Conservation (phyloP, 2,113 vertebrate genomes). For the Chaetodon auriga region DNA sequence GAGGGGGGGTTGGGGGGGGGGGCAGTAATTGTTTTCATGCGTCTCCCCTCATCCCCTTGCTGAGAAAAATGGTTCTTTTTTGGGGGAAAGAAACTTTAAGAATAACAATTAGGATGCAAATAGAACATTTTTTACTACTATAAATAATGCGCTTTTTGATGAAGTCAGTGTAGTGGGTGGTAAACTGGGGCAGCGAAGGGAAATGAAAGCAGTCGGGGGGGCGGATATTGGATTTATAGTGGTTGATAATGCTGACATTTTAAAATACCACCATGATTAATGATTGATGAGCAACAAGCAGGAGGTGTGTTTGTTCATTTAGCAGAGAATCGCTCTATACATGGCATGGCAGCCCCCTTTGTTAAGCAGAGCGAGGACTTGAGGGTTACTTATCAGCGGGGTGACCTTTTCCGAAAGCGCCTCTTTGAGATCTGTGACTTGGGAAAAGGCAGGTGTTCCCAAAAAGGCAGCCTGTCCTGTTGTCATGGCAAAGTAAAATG, state of each 20-base stretch:
- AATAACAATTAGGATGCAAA: constrained; percentile 22
- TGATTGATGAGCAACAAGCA: constrained; percentile 76
- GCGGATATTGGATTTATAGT: constrained; percentile 57
- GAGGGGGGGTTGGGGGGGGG: constrained; percentile 15
- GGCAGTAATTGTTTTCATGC: constrained; percentile 48
- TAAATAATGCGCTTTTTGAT: constrained; percentile 36
- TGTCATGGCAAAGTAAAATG: neutral
- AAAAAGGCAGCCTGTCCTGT: neutral
- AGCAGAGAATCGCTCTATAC: neutral
- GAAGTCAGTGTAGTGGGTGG: constrained; percentile 38
- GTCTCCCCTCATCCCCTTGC: constrained; percentile 15
- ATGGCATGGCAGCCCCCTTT: neutral
- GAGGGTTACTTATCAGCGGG: constrained; percentile 9
- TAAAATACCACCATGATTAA: constrained; percentile 70
- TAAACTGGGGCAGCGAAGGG: constrained; percentile 51
- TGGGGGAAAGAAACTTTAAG: constrained; percentile 22
- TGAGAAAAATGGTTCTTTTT: constrained; percentile 35
- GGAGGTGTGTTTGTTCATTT: constrained; percentile 65
- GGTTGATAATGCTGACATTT: constrained; percentile 74
- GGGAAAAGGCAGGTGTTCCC: neutral
- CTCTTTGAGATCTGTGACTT: constrained; percentile 15
- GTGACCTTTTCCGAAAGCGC: constrained; percentile 15
- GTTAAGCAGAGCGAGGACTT: neutral
- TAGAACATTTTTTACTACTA: neutral
- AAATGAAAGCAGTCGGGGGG: constrained; percentile 47